Evolutionary conservation across 2,888 invertebrate genomes (phyloP), one percentile per base, ranked within the genome.

Genomic region (Caenorhabditis sp.): DNA sequence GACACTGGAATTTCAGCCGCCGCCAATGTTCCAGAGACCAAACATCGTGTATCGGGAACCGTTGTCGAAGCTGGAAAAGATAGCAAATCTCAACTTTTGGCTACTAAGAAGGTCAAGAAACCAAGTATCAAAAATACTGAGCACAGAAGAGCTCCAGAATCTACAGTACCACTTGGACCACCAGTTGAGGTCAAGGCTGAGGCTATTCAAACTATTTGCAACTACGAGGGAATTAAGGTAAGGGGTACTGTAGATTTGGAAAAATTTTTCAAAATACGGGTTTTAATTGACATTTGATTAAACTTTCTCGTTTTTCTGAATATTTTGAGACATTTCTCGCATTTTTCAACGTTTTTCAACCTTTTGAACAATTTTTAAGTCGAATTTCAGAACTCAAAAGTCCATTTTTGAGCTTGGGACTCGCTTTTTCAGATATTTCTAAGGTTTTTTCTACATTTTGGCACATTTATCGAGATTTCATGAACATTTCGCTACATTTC

Each of bases 221-320:
- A 87, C 72, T 87, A 87, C 71, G 87, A 87, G 59, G 87, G 87
- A 67, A 86, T 87, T 79, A 87, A 87, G 76, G 84, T n/a, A n/a
- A n/a, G n/a, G n/a, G n/a, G 84, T 38, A 74, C 8, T n/a, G n/a
- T 23, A 58, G 12, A 4, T 20, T 17, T 43, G 50, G 20, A 27
- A 14, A 59, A 59, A 12, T 23, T 31, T 21, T 20, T 12, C 5
- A 20, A n/a, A 20, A n/a, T n/a, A n/a, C n/a, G n/a, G n/a, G n/a
- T n/a, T n/a, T n/a, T n/a, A n/a, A n/a, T n/a, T n/a, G n/a, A n/a
- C n/a, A n/a, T n/a, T n/a, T n/a, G n/a, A n/a, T n/a, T n/a, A n/a
- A n/a, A n/a, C n/a, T n/a, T n/a, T n/a, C n/a, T n/a, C n/a, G n/a
- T n/a, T n/a, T n/a, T n/a, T n/a, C n/a, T n/a, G n/a, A n/a, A n/a